Evolutionary conservation across 2,797 vertebrate species (phyloP).

Genomic region (Dallia pectoralis): DNA sequence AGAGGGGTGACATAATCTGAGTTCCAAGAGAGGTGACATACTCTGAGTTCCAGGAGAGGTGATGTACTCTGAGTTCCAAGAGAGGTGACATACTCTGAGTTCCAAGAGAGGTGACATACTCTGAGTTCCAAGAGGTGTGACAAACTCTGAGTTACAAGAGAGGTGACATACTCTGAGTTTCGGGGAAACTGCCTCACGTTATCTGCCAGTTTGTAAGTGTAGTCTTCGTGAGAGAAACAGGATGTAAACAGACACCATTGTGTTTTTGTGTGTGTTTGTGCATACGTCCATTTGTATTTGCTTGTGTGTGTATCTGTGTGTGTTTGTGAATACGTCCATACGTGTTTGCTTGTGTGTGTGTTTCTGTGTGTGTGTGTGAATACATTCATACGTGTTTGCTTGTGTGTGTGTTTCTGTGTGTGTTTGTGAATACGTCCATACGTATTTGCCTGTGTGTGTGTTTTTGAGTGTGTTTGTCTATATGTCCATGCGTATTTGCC

Average conservation of each 20-base stretch:
- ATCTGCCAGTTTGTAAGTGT: not conserved
- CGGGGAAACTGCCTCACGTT: constrained; percentile 24
- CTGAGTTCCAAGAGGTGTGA: constrained; percentile 24
- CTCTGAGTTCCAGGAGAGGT: constrained; percentile 25
- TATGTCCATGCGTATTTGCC: constrained; percentile 3
- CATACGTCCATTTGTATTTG: too few species aligned
- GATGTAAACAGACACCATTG: constrained; percentile 31
- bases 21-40: too few species aligned
- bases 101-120: too few species aligned
- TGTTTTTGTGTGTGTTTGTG: constrained; percentile 24
- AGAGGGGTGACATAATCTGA: not conserved
- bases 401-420: constrained; percentile 38
- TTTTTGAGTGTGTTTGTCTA: constrained; percentile 26
- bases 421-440: constrained; percentile 2
- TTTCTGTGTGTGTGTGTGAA: too few species aligned
- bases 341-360: constrained; percentile 40
- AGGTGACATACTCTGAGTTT: not conserved
- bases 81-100: not conserved
- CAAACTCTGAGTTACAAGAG: too few species aligned
- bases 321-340: too few species aligned
- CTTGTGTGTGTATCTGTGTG: too few species aligned
- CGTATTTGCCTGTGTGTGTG: constrained; percentile 28
- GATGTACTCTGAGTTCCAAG: too few species aligned
- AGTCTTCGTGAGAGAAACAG: not conserved
- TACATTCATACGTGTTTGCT: too few species aligned